A percentile compares a stretch with the other conserved stretches of the same genome.
Evolutionary conservation across 2,113 vertebrate species (phyloP).

Genomic region (Malurus alboscapulatus): DNA sequence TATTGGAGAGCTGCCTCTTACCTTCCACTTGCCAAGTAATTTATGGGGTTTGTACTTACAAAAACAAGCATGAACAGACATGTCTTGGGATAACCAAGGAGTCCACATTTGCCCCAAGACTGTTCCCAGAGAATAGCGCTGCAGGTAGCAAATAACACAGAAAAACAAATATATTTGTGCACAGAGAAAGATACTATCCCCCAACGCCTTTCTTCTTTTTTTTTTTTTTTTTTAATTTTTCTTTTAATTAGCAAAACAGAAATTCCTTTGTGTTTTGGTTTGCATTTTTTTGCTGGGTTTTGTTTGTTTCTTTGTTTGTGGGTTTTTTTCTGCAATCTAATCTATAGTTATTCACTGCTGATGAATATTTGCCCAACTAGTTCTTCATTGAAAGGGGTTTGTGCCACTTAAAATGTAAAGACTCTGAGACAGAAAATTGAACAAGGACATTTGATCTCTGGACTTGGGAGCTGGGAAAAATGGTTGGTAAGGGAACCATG

Average conservation of each 20-base stretch:
- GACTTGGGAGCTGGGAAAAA: not conserved
- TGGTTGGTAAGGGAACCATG: accelerated
- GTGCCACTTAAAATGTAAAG: not conserved
- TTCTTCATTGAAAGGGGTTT: not conserved
- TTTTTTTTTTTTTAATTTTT: no score
- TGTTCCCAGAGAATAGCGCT: accelerated
- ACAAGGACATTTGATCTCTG: not conserved
- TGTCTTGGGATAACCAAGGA: not conserved
- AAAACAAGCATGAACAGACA: not conserved
- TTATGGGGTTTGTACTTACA: not conserved
- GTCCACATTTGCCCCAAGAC: not conserved
- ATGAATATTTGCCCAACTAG: not conserved
- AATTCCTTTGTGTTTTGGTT: not conserved
- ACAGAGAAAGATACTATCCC: not conserved
- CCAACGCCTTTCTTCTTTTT: not conserved
- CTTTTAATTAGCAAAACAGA: not conserved
- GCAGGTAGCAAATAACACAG: not conserved
- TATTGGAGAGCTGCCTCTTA: not conserved
- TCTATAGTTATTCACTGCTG: not conserved
- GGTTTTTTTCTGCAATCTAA: not conserved
- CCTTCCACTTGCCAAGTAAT: not conserved
- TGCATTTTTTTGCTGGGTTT: not conserved
- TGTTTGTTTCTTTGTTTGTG: not conserved
- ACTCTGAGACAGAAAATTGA: not conserved
- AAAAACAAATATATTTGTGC: not conserved